Evolutionary conservation across 2,888 invertebrate genomes (phyloP), one percentile per base, ranked within the genome.

Genomic region (Cheilosia scutellata): DNA sequence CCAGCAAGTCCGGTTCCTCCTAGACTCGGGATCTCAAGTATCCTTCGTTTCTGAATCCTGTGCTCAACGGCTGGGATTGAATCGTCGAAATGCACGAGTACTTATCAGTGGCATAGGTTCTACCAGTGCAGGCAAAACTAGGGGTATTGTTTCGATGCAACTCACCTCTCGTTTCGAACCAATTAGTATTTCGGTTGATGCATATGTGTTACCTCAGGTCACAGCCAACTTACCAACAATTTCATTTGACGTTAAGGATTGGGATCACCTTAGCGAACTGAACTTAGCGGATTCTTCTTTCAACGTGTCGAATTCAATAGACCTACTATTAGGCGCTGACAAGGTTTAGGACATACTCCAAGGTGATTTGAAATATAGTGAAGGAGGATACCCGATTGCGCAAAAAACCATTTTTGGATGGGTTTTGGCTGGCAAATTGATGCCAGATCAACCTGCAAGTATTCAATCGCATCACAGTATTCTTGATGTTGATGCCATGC

Each of bases 321-420:
- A 86, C n/a, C 33, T 82, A 25, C 66, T 87, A 2, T 25, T 87
- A 60, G 82, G 82, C 25, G 74, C 72, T 25, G 80, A 80, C 62
- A 72, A 74, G 55, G 20, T 58, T 20, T 83, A 65, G 70, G 77
- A 29, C 5, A 53, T 53, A 27, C 29, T 53, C 2, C 53, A 53
- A 29, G 53, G 27, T 7, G 20, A 20, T 20, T 20, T 20, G 20
- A 20, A 20, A 20, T 20, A 20, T 20, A 20, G 20, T 20, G 20
- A 27, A 13, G 9, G 37, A 6, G 31, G 16, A 31, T 6, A 57
- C 1, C 33, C 16, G 3, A 57, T 47, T 20, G 57, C 57, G 5
- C 57, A 57, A 16, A 31, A 57, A 33, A 57, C 31, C 1, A 37
- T 75, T 16, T 74, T 74, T 7, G 74, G 63, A 31, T 74, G 63